Evolutionary conservation across 2,888 invertebrate species (phyloP).

Genomic region (Trichacis sp.): DNA sequence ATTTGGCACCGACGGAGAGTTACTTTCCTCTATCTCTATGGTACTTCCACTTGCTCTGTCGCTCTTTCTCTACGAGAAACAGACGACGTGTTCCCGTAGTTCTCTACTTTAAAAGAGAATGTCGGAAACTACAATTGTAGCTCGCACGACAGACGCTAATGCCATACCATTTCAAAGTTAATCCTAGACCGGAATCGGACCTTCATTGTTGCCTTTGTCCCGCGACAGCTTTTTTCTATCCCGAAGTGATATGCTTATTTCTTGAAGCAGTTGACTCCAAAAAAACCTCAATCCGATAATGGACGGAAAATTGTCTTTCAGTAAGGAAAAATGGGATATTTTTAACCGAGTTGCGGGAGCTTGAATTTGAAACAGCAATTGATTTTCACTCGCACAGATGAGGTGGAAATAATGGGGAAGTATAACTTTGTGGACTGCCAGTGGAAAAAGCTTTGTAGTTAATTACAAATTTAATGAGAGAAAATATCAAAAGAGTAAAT

Average conservation of each 20-base stretch:
- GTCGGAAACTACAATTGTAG: conserved; percentile 48
- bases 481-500: conserved; percentile 48
- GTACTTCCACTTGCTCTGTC: conserved; percentile 36
- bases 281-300: too few relatives aligned
- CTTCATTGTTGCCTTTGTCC: conserved; percentile 38
- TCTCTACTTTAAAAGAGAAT: conserved; percentile 64
- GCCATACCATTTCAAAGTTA: conserved; percentile 52
- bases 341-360: too few relatives aligned
- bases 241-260: conserved; percentile 1
- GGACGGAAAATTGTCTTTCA: too few relatives aligned
- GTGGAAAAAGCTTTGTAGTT: conserved; percentile 38
- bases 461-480: conserved; percentile 48
- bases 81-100: conserved; percentile 55
- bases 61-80: conserved; percentile 44
- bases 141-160: conserved; percentile 49
- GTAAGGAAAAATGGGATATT: too few relatives aligned
- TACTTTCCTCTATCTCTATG: conserved; percentile 52
- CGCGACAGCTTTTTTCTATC: not conserved
- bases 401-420: conserved; percentile 24
- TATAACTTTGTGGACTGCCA: conserved; percentile 28
- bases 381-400: conserved; percentile 2
- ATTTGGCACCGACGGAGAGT: conserved; percentile 69
- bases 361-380: not conserved
- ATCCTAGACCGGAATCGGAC: conserved; percentile 47
- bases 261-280: too few relatives aligned